Conservation (phyloP, 2,888 invertebrate species). For the Pyrrhia umbra region DNA sequence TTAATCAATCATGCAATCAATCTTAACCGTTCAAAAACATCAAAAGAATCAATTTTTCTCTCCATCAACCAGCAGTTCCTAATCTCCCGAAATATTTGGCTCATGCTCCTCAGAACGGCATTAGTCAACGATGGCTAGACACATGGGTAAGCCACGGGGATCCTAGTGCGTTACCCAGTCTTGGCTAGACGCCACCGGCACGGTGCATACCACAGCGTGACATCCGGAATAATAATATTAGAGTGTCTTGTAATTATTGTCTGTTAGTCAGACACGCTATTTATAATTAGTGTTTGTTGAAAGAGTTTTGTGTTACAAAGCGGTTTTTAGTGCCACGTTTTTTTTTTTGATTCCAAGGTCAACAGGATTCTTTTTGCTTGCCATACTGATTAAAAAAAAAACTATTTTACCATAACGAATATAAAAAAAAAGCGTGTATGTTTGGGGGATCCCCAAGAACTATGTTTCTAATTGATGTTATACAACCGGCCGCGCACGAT, state of each 20-base stretch:
- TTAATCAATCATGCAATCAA: not conserved
- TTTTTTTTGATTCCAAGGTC: conserved; percentile 17
- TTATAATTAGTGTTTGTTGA: conserved; percentile 35
- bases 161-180: conserved; percentile 33
- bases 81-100: conserved; percentile 31
- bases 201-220: conserved; percentile 49
- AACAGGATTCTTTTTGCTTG: conserved; percentile 12
- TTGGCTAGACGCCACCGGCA: conserved; percentile 52
- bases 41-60: conserved; percentile 5
- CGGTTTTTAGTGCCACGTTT: conserved; percentile 3
- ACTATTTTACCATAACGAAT: no score
- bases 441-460: no score
- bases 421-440: no score
- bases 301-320: conserved; percentile 40
- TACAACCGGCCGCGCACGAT: no score
- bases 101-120: not conserved
- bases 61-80: conserved; percentile 15
- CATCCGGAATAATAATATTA: conserved; percentile 56
- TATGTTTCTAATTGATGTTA: no score
- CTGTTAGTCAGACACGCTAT: conserved; percentile 53
- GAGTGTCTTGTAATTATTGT: conserved; percentile 41
- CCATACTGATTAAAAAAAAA: no score
- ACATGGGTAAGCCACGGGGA: conserved; percentile 47
- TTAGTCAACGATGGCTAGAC: conserved; percentile 52
- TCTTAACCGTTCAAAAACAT: not conserved